phyloP scores from a whole-genome alignment of 1,140 invertebrate species.

The Drosophila kurseongensis region DNA sequence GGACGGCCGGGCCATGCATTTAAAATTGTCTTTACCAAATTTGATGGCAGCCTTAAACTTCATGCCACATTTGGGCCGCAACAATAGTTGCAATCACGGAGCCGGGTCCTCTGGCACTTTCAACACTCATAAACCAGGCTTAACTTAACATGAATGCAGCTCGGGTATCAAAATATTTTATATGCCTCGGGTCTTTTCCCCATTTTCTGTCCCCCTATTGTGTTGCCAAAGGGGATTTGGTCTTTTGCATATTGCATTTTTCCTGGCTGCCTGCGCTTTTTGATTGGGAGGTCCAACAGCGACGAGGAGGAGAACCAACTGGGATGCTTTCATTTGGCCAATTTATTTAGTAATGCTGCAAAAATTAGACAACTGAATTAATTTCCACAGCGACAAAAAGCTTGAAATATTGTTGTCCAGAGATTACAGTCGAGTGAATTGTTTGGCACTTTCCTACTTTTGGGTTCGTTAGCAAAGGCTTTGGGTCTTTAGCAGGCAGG shows the following conservation, averaged over 20 bases:
- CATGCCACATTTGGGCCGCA: slow-evolving; percentile 75
- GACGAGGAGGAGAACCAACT: slow-evolving; percentile 1
- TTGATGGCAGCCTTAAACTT: slow-evolving; percentile 82
- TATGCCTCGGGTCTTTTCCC: slow-evolving; percentile 40
- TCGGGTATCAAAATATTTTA: slow-evolving; percentile 82
- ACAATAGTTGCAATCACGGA: slow-evolving; percentile 81
- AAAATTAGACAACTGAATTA: slow-evolving; percentile 83
- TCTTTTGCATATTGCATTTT: slow-evolving; percentile 46
- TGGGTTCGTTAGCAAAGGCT: slow-evolving; percentile 60
- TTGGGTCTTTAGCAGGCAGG: not conserved
- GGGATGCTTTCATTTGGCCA: slow-evolving; percentile 47
- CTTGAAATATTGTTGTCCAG: slow-evolving; percentile 72
- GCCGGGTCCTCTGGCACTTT: slow-evolving; percentile 50
- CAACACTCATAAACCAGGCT: slow-evolving; percentile 81
- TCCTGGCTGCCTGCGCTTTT: slow-evolving; percentile 9
- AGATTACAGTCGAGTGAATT: slow-evolving; percentile 48
- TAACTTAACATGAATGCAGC: slow-evolving; percentile 81
- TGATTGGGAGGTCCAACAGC: slow-evolving; percentile 15
- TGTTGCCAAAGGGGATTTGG: slow-evolving; percentile 38
- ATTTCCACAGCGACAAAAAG: slow-evolving; percentile 75
- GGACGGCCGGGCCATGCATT: slow-evolving; percentile 57
- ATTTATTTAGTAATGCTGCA: slow-evolving; percentile 75
- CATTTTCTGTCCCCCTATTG: slow-evolving; percentile 11
- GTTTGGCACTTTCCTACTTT: slow-evolving; percentile 18
- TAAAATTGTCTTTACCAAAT: slow-evolving; percentile 81